Evolutionary conservation across 2,797 vertebrate species (phyloP), one percentile per base, ranked within the genome.

Genomic region (Neosilurus mollespiculum): DNA sequence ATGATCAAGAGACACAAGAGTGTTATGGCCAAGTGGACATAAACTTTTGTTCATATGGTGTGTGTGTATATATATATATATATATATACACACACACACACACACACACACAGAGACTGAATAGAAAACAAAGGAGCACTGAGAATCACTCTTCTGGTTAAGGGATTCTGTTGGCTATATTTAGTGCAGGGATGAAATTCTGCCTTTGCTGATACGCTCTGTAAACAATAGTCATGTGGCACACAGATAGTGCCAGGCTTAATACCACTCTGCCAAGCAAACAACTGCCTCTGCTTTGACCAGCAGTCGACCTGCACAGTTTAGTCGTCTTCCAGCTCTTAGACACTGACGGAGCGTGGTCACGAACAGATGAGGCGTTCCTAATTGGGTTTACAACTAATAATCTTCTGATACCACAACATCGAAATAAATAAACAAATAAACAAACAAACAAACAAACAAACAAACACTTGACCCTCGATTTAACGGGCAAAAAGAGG

Each of bases 211-310:
- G 75, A 66, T 66, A 62, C 65, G 24, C 34, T 61, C 69, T 56
- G 37, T 76, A 76, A 82, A 82, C 78, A 86, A 83, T 82, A 58
- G 51, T 59, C 58, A 54, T 51, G 71, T 77, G 78, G 54, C 73
- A 69, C 78, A 53, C 18, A 58, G 84, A 71, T 87, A 81, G 84
- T 84, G 82, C 84, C 76, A 87, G 85, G 26, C 26, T 76, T 12
- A 22, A 37, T 34, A 26, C 54, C 30, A n/a, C 30, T 58, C 14
- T 59, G 54, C 37, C 73, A 76, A 76, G 72, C 73, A 76, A 76
- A 76, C 73, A 59, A 18, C 54, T 59, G n/a, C n/a, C 9, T 53
- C 14, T 16, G 49, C 12, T 72, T 72, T 26, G 49, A 72, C n/a
- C 49, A 16, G 22, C 8, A 1, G 5, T 22, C 16, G 1, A 34